Base-by-base conservation (phyloP, 2,888 invertebrate genomes). In the Cantharis nigra region DNA sequence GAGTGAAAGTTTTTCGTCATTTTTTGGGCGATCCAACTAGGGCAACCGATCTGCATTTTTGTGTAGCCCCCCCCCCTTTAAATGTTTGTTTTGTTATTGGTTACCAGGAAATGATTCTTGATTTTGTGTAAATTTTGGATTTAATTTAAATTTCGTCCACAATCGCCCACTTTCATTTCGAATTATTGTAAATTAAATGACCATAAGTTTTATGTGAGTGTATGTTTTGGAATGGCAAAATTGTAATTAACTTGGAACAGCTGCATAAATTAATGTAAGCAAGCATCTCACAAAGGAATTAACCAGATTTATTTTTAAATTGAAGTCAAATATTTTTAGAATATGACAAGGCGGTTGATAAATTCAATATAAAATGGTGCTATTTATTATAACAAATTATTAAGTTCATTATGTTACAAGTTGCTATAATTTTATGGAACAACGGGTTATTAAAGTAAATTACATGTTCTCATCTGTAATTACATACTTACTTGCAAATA, bases 311-410 rank as follows among this genome's bases (percentile, higher is more conserved):
- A 67, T 67, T 67, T 67, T 67, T 67, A 67, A 67, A 67, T 67
- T 67, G 65, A 13, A 67, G 65, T 23, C 10, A n/a, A 67, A 67
- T 77, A 77, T 77, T 77, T 77, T 77, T 77, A 77, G 77, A 73
- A 73, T 74, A 74, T 77, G 77, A 77, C 77, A 73, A 23, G 65
- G 33, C 64, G 49, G 73, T 14, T 77, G 71, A 77, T 77, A 77
- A 77, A 77, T 74, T 16, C 73, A 70, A 72, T 69, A 72, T 65
- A 72, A 70, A 70, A 70, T 64, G 67, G 67, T 72, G 18, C 23
- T 11, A 49, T 49, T 49, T 49, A 49, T 49, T 49, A 9, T 49
- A 13, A 13, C 49, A 49, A 49, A 49, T 49, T 49, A 49, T 49
- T 49, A 49, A 49, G 49, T 49, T 49, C 49, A 49, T 49, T 49